Conservation (phyloP, 2,113 vertebrate species). For the Muscicapa adusta region DNA sequence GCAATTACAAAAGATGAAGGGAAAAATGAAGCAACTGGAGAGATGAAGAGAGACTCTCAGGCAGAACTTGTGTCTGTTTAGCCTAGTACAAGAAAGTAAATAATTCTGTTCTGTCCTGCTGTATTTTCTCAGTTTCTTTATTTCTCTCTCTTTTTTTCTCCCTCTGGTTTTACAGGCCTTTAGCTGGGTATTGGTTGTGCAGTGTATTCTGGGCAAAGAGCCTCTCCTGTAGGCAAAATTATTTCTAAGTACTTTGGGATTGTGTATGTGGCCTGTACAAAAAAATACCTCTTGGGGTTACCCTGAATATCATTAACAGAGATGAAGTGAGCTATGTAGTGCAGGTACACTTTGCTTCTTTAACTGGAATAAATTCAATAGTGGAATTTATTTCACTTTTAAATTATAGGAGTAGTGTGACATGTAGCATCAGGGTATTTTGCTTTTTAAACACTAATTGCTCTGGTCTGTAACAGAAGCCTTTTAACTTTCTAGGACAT, state of each 20-base stretch:
- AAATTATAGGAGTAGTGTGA: neutral
- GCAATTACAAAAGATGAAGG: neutral
- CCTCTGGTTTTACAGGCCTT: neutral
- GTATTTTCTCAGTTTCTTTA: neutral
- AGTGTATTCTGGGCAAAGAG: neutral
- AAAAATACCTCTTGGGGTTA: neutral
- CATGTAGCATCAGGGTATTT: neutral
- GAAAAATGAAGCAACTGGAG: neutral
- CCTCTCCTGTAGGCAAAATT: neutral
- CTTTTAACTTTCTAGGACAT: neutral
- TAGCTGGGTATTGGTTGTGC: neutral
- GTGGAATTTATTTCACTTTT: neutral
- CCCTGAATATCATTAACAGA: neutral
- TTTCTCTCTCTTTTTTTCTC: neutral
- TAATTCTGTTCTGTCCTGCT: neutral
- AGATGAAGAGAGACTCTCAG: neutral
- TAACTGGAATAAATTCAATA: neutral
- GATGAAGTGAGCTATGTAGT: neutral
- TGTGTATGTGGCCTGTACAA: accelerated
- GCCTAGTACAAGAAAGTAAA: neutral
- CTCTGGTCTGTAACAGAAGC: neutral
- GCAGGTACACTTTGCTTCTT: neutral
- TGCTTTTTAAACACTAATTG: neutral
- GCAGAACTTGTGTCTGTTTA: neutral
- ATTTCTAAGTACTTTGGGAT: neutral